A percentile compares a stretch with the other conserved stretches of the same genome.
Evolutionary conservation across 2,888 invertebrate genomes (phyloP).

Genomic region (Pemphredon lugubris): DNA sequence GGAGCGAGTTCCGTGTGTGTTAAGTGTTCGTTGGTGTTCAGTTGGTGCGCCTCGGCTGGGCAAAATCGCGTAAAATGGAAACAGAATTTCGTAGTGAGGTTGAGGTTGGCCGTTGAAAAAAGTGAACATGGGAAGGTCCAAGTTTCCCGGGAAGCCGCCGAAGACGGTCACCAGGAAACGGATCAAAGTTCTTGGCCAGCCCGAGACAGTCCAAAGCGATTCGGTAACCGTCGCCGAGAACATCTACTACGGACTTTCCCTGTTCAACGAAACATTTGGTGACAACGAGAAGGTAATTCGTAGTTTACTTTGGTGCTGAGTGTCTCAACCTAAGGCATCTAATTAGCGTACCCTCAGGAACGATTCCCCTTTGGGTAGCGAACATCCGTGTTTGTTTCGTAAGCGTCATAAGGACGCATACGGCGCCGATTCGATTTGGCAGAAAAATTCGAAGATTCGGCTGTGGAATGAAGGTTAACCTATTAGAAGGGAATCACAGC

Average conservation of each 20-base stretch:
- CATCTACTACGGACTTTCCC: constrained; percentile 80
- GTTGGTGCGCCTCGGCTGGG: constrained; percentile 69
- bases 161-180: constrained; percentile 93
- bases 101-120: constrained; percentile 83
- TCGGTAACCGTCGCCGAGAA: constrained; percentile 82
- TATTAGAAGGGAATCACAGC: constrained; percentile 54
- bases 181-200: constrained; percentile 89
- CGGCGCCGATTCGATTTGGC: constrained; percentile 65
- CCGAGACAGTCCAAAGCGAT: constrained; percentile 82
- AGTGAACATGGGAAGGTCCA: constrained; percentile 89
- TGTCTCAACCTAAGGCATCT: constrained; percentile 13
- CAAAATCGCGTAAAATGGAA: constrained; percentile 75
- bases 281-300: constrained; percentile 79
- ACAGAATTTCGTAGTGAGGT: constrained; percentile 72
- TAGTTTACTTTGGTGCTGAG: constrained; percentile 34
- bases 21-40: constrained; percentile 70
- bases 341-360: constrained; percentile 18
- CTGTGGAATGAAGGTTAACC: constrained; percentile 64
- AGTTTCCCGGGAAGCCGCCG: constrained; percentile 94
- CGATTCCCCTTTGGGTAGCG: not conserved
- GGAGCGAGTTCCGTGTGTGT: constrained; percentile 60
- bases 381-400: constrained; percentile 41
- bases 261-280: constrained; percentile 79
- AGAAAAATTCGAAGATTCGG: constrained; percentile 54
- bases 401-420: constrained; percentile 65